A percentile compares a stretch with the other conserved stretches of the same genome.
These are phyloP conservation scores for Hyppa rectilinea DNA, from an alignment of 2,888 invertebrate genomes.

Conservation along the genomic window DNA sequence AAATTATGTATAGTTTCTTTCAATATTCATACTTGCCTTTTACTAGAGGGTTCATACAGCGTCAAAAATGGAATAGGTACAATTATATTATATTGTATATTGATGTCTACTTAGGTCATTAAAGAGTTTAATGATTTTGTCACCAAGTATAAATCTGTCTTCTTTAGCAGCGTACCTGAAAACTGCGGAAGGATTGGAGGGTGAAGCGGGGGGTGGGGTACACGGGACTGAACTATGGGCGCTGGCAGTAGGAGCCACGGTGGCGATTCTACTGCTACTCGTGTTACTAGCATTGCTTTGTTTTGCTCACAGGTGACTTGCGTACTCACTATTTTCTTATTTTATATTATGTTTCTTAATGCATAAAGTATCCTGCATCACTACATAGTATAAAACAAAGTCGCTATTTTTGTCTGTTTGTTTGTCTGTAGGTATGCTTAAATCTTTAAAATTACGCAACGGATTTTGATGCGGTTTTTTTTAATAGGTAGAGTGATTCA, in stretches of 20 bases:
- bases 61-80: background rate
- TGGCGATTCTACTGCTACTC: conserved; percentile 91
- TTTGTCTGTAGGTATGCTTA: too few species aligned
- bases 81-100: background rate
- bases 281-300: conserved; percentile 89
- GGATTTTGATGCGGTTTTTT: too few species aligned
- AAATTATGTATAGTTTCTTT: background rate
- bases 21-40: background rate
- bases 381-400: too few species aligned
- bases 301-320: conserved; percentile 85
- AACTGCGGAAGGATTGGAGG: conserved; percentile 91
- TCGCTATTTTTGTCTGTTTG: too few species aligned
- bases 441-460: too few species aligned
- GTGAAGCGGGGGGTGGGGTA: conserved; percentile 85
- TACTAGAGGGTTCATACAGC: too few species aligned
- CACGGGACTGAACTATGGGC: conserved; percentile 91
- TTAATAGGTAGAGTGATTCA: too few species aligned
- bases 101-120: background rate
- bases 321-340: too few species aligned
- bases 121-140: background rate
- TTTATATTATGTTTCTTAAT: too few species aligned
- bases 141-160: conserved; percentile 37
- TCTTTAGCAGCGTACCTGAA: conserved; percentile 92
- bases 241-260: conserved; percentile 91
- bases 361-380: too few species aligned